Evolutionary conservation across 2,888 invertebrate species (phyloP).

Genomic region (Andrena hattorfiana): DNA sequence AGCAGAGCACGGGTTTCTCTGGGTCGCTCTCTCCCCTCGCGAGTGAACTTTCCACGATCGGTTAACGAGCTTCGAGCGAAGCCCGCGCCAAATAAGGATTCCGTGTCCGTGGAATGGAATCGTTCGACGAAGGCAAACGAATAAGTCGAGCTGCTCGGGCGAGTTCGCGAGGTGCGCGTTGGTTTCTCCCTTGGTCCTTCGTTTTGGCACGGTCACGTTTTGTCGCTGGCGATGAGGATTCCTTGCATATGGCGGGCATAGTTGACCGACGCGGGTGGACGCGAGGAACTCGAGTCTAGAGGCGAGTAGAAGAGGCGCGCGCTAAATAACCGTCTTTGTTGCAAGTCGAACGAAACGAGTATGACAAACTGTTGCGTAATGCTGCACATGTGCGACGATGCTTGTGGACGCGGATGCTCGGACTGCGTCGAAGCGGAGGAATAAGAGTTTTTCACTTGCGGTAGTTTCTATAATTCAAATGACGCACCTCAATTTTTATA

Average conservation of each 20-base stretch:
- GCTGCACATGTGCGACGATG: slow-evolving; percentile 62
- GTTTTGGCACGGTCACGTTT: no score
- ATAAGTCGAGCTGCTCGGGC: slow-evolving; percentile 36
- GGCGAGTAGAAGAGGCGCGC: slow-evolving; percentile 28
- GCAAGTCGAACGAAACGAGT: slow-evolving; percentile 56
- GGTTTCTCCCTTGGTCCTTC: background rate
- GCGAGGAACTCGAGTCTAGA: slow-evolving; percentile 50
- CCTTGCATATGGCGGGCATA: background rate
- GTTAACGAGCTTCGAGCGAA: slow-evolving; percentile 54
- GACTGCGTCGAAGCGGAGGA: slow-evolving; percentile 15
- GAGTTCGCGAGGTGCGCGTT: background rate
- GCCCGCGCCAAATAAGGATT: slow-evolving; percentile 53
- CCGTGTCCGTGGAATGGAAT: slow-evolving; percentile 11
- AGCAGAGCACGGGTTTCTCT: background rate
- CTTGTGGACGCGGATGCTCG: slow-evolving; percentile 36
- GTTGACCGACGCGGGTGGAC: background rate
- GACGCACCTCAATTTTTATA: no score
- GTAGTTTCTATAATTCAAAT: no score
- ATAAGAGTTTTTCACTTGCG: slow-evolving; percentile 16
- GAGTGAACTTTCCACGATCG: slow-evolving; percentile 53
- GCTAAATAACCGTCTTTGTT: slow-evolving; percentile 67
- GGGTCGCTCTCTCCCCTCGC: background rate
- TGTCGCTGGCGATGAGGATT: no score
- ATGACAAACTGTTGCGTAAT: slow-evolving; percentile 64
- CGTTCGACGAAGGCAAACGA: slow-evolving; percentile 51